Conservation (phyloP, 2,113 vertebrate species). For the Charina bottae region DNA sequence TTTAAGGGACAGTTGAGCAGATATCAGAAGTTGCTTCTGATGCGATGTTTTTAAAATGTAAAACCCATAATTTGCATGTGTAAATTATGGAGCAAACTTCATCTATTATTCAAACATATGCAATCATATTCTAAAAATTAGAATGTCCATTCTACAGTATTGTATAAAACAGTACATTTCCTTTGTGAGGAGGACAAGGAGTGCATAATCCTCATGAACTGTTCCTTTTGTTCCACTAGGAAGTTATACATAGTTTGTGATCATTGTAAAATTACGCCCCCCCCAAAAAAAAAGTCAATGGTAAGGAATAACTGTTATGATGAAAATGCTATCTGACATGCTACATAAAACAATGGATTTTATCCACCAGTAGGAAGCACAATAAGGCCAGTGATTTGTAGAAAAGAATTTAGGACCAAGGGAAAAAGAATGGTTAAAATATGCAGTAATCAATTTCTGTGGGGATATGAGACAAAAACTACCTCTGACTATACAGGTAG, state of each 20-base stretch:
- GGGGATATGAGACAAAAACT: constrained; percentile 21
- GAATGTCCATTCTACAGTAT: background rate
- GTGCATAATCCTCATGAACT: constrained; percentile 19
- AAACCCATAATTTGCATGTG: background rate
- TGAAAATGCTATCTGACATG: constrained; percentile 24
- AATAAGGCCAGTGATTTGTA: constrained; percentile 10
- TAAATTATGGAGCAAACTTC: background rate
- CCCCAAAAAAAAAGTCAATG: constrained; percentile 8
- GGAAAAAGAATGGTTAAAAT: constrained; percentile 21
- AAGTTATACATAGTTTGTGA: constrained; percentile 12
- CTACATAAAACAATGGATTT: constrained; percentile 3
- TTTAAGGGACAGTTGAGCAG: background rate
- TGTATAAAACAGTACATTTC: background rate
- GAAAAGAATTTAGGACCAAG: constrained; percentile 41
- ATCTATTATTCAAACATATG: background rate
- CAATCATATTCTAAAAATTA: background rate
- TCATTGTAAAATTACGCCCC: background rate
- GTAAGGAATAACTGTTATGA: constrained; percentile 14
- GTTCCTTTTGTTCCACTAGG: constrained; percentile 22
- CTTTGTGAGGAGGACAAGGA: constrained; percentile 21
- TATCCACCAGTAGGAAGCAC: constrained; percentile 24
- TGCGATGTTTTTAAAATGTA: background rate
- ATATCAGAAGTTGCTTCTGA: background rate
- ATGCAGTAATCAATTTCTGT: constrained; percentile 35
- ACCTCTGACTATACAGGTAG: background rate